phyloP scores from a whole-genome alignment of 1,140 invertebrate species.

The Triops cancriformis region DNA sequence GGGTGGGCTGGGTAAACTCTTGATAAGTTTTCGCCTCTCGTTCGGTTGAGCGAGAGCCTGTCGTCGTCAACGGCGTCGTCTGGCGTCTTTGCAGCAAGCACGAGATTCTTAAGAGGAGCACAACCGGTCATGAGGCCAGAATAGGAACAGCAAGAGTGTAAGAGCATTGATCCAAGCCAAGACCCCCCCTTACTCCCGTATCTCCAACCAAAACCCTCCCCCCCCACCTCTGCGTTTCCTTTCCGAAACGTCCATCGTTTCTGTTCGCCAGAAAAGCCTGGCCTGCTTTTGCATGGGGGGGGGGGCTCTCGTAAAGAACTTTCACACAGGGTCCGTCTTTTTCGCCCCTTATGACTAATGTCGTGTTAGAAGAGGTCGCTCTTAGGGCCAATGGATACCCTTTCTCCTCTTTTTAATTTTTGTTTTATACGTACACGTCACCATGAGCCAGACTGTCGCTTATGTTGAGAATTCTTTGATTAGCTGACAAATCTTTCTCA shows the following conservation, averaged over 20 bases:
- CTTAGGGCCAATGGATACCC: too few relatives aligned
- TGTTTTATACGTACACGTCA: too few relatives aligned
- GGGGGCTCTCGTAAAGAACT: not conserved
- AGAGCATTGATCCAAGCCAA: slow-evolving; percentile 10
- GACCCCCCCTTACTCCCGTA: not conserved
- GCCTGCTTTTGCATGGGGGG: not conserved
- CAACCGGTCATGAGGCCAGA: slow-evolving; percentile 7
- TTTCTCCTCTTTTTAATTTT: too few relatives aligned
- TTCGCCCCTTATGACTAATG: not conserved
- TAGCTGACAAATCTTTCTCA: too few relatives aligned
- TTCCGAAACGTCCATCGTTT: not conserved
- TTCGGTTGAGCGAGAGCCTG: not conserved
- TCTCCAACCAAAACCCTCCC: not conserved
- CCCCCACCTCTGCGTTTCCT: not conserved
- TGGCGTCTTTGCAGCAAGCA: not conserved
- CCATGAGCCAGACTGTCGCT: too few relatives aligned
- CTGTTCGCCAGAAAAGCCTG: not conserved
- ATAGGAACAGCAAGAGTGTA: slow-evolving; percentile 10
- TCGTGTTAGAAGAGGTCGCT: not conserved
- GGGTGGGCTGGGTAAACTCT: not conserved
- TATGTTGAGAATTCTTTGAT: too few relatives aligned
- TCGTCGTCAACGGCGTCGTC: slow-evolving; percentile 8
- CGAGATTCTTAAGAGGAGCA: not conserved
- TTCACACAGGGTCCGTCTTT: not conserved
- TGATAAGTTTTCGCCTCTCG: not conserved